Percentiles rank a stretch among this genome's conserved stretches.
Evolutionary conservation across 2,113 vertebrate species (phyloP).

Genomic region (Falcunculus frontatus): DNA sequence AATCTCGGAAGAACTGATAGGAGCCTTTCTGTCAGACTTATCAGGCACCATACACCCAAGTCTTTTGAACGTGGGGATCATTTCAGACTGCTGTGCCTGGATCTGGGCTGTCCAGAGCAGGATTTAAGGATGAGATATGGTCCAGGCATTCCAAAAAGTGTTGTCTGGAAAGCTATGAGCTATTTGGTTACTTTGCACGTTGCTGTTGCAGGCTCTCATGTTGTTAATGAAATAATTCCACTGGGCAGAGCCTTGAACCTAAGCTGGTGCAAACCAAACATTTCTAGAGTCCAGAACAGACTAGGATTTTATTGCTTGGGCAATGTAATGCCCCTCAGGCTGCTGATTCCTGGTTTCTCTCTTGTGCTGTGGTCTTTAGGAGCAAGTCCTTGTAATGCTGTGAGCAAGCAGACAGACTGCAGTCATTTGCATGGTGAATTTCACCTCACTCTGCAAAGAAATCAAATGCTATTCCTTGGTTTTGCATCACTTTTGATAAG

Average conservation of each 20-base stretch:
- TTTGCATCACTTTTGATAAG: not conserved
- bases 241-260: not conserved
- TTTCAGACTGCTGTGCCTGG: not conserved
- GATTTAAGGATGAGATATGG: not conserved
- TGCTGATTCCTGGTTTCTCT: not conserved
- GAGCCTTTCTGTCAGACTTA: not conserved
- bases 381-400: not conserved
- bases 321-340: not conserved
- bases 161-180: not conserved
- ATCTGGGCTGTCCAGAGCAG: not conserved
- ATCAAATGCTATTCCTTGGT: not conserved
- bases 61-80: not conserved
- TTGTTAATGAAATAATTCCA: not conserved
- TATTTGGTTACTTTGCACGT: not conserved
- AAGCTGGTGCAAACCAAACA: not conserved
- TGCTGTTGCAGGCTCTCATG: not conserved
- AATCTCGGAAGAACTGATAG: not conserved
- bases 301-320: not conserved
- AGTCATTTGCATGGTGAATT: not conserved
- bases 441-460: not conserved
- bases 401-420: not conserved
- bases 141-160: not conserved
- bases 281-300: not conserved
- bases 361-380: not conserved
- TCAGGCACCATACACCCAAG: accelerated